Percentiles rank a stretch among this genome's conserved stretches.
Conservation (phyloP, 2,888 invertebrate genomes). For the Loripinus fragilis region DNA sequence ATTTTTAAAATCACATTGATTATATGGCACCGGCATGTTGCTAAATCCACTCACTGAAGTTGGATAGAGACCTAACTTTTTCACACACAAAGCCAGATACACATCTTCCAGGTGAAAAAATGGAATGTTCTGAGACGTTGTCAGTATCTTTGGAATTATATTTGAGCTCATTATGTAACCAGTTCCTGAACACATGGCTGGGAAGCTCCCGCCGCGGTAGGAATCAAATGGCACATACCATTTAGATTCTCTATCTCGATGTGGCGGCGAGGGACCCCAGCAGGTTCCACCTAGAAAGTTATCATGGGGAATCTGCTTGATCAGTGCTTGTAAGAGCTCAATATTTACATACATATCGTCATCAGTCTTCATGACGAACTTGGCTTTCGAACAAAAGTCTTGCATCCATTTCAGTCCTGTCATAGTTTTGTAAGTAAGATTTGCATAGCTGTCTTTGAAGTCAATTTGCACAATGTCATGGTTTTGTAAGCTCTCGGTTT, state of each 20-base stretch:
- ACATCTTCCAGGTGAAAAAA: constrained; percentile 77
- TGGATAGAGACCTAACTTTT: constrained; percentile 60
- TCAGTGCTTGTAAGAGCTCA: constrained; percentile 63
- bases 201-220: constrained; percentile 57
- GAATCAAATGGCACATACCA: constrained; percentile 71
- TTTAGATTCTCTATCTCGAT: constrained; percentile 66
- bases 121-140: constrained; percentile 65
- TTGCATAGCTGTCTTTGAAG: constrained; percentile 71
- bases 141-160: constrained; percentile 55
- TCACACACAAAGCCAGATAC: constrained; percentile 70
- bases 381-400: constrained; percentile 59
- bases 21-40: constrained; percentile 59
- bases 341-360: constrained; percentile 74
- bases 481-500: constrained; percentile 54
- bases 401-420: constrained; percentile 65
- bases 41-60: constrained; percentile 63
- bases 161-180: constrained; percentile 72
- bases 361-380: constrained; percentile 78
- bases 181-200: constrained; percentile 74
- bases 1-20: constrained; percentile 64
- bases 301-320: constrained; percentile 57
- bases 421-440: constrained; percentile 74
- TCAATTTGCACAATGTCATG: constrained; percentile 67
- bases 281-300: constrained; percentile 71
- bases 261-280: constrained; percentile 69